Base-by-base conservation (phyloP, 2,113 vertebrate genomes). In the Alouatta palliata region DNA sequence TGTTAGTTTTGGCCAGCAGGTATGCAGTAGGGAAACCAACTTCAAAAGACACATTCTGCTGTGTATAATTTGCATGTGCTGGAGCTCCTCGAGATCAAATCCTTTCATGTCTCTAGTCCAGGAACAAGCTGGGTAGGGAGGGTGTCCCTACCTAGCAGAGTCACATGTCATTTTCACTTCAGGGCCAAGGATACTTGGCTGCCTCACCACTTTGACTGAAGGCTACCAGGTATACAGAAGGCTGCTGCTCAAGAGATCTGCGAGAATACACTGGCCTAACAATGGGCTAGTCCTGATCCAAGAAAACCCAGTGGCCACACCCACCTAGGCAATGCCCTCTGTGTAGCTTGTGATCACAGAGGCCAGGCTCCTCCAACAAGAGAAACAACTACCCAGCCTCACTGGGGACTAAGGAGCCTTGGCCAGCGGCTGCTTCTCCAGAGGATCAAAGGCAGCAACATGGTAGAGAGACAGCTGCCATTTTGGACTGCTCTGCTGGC, bases 1-100 rank as follows among this genome's bases (percentile, higher is more conserved):
- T 27, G 19, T 94, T 86, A 95, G 49, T 64, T 84, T 98, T 8
- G 77, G 47, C 23, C 47, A 71, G 37, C 32, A 88, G 61, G 64
- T 66, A 89, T 25, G 8, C 7, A 11, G 56, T 82, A 10, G 37
- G 66, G 52, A 92, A 93, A 94, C 71, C 82, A 93, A 79, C 30
- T 75, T 76, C 5, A 54, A 35, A 92, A 93, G 77, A 75, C 75
- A 81, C 47, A 90, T 71, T 77, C 49, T 49, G 66, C 2, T 47
- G 32, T 83, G 35, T 30, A 19, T 61, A 20, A 70, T 83, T 90
- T 52, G 17, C 43, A 85, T 91, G 70, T 82, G 61, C 91, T 92
- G 27, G 80, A 92, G 82, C 86, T 35, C 64, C 86, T 81, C 81
- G n/a, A 77, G 23, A 85, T 47, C 6, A 49, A 73, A 7, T 4